Evolutionary conservation across 2,113 vertebrate species (phyloP).

Genomic region (Sterna hirundo): DNA sequence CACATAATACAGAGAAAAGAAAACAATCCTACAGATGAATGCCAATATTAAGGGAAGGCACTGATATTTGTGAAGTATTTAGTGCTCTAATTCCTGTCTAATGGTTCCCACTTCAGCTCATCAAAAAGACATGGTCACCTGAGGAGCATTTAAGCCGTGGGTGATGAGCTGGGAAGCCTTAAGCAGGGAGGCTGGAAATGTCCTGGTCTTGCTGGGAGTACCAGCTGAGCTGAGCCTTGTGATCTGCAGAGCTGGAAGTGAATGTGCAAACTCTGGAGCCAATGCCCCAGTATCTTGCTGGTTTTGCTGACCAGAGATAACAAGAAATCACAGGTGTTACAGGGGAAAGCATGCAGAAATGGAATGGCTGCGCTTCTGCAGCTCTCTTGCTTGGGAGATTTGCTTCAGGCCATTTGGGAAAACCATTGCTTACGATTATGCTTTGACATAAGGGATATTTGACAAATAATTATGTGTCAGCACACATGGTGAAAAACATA

Average conservation of each 20-base stretch:
- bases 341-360: neutral
- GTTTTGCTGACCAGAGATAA: neutral
- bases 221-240: neutral
- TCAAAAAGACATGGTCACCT: neutral
- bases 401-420: neutral
- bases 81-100: neutral
- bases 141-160: neutral
- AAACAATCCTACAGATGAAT: neutral
- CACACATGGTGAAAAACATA: neutral
- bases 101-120: neutral
- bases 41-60: neutral
- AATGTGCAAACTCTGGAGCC: neutral
- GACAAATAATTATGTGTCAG: neutral
- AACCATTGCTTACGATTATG: neutral
- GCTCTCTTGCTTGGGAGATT: neutral
- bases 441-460: neutral
- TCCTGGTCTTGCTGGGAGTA: neutral
- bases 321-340: neutral
- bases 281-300: fast-evolving
- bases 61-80: neutral
- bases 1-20: neutral
- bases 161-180: neutral
- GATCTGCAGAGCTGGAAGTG: neutral
- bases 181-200: neutral
- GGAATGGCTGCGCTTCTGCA: neutral